Conservation (phyloP, 2,888 invertebrate species). For the Drosophila melanosoma region DNA sequence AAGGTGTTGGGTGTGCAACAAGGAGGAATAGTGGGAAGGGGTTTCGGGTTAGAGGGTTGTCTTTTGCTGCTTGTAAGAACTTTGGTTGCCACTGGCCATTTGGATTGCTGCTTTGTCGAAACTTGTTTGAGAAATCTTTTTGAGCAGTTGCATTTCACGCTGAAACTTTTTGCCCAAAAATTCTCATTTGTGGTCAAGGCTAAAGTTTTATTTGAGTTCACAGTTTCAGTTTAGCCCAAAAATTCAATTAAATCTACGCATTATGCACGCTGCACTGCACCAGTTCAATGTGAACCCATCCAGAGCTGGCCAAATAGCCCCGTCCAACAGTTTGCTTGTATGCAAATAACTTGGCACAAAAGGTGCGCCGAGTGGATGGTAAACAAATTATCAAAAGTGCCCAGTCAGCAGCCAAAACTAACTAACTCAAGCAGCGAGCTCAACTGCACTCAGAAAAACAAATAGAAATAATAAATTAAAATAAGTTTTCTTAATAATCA, state of each 20-base stretch:
- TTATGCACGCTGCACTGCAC: conserved; percentile 55
- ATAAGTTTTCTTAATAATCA: too few species aligned
- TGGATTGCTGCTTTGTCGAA: conserved; percentile 40
- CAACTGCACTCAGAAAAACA: neutral
- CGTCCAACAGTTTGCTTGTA: neutral
- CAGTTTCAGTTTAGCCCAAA: conserved; percentile 54
- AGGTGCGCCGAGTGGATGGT: conserved; percentile 60
- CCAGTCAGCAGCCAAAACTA: conserved; percentile 49
- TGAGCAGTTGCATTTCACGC: conserved; percentile 34
- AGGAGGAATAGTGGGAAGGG: neutral
- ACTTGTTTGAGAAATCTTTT: conserved; percentile 53
- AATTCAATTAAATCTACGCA: conserved; percentile 69
- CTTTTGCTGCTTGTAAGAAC: neutral
- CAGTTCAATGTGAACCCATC: conserved; percentile 27
- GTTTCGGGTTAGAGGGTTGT: neutral
- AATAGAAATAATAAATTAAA: neutral
- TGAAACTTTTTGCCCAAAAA: conserved; percentile 41
- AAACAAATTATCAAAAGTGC: conserved; percentile 82
- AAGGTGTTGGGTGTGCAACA: conserved; percentile 62
- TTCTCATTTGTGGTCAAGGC: conserved; percentile 65
- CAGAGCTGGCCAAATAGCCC: conserved; percentile 1
- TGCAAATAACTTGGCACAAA: conserved; percentile 45
- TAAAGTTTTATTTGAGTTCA: conserved; percentile 65
- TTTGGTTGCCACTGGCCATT: conserved; percentile 39
- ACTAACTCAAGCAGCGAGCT: conserved; percentile 1